Evolutionary conservation across 2,113 vertebrate species (phyloP).

Genomic region (Coracopsis vasa): DNA sequence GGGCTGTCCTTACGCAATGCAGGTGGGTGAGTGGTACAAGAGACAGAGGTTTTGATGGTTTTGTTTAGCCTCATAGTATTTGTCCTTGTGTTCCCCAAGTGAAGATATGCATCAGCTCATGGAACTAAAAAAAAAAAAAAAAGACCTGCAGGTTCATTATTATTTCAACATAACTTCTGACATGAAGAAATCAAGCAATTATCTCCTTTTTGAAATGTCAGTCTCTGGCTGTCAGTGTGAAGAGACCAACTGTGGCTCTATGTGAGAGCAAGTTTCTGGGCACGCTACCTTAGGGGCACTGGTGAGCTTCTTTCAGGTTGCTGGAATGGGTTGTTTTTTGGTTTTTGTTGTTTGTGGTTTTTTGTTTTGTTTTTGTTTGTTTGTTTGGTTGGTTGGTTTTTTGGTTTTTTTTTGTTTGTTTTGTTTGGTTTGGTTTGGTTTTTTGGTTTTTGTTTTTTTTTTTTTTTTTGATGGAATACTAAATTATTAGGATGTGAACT

Average conservation of each 20-base stretch:
- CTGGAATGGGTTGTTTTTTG: constrained; percentile 61
- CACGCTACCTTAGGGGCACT: neutral
- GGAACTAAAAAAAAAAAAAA: neutral
- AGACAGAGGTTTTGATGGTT: rapidly evolving
- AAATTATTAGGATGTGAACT: constrained; percentile 53
- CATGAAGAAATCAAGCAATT: constrained; percentile 63
- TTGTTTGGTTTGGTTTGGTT: neutral
- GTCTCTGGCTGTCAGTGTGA: constrained; percentile 30
- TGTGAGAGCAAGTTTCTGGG: constrained; percentile 35
- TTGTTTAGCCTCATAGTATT: neutral
- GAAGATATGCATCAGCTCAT: neutral
- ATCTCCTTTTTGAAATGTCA: constrained; percentile 32
- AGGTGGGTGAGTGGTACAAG: neutral
- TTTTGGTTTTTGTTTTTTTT: rapidly evolving
- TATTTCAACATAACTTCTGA: constrained; percentile 68
- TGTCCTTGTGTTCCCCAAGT: neutral
- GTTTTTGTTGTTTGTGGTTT: too few relatives aligned
- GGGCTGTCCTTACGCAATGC: neutral
- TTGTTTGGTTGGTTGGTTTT: neutral
- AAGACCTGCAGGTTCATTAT: constrained; percentile 40
- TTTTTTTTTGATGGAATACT: constrained; percentile 49
- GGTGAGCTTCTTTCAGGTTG: constrained; percentile 60
- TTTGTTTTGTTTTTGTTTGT: neutral
- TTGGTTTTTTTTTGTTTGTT: neutral
- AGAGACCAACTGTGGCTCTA: constrained; percentile 23